Conservation (phyloP, 2,113 vertebrate species). For the Aegithalos caudatus region DNA sequence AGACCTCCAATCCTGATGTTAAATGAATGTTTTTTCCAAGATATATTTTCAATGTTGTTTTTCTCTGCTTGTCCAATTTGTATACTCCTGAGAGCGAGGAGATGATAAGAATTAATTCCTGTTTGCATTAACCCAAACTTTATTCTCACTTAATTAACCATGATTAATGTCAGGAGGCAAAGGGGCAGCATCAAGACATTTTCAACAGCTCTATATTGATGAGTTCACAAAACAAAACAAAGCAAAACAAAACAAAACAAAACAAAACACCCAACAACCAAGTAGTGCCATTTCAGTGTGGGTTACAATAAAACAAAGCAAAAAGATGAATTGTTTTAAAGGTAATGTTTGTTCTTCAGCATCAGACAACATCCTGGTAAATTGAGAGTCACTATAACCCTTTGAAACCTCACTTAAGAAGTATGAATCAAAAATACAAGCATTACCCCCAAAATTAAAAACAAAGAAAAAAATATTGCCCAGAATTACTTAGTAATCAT, state of each 20-base stretch:
- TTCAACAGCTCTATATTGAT: conserved; percentile 39
- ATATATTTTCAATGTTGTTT: not conserved
- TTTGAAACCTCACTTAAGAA: not conserved
- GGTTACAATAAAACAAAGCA: not conserved
- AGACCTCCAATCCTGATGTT: not conserved
- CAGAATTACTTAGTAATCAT: not conserved
- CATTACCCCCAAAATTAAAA: not conserved
- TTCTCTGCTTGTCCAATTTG: not conserved
- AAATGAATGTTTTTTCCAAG: not conserved
- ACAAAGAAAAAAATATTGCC: not conserved
- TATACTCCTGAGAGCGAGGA: not conserved
- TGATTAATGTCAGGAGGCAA: conserved; percentile 40
- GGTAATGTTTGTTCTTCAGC: not conserved
- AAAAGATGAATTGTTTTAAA: not conserved
- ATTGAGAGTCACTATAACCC: not conserved
- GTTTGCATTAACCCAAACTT: not conserved
- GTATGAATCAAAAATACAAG: not conserved
- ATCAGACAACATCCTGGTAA: not conserved
- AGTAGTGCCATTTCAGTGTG: not conserved
- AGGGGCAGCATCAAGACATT: conserved; percentile 16
- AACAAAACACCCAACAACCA: not conserved
- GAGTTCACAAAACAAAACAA: not conserved
- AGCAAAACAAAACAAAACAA: too few relatives aligned
- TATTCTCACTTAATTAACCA: conserved; percentile 38
- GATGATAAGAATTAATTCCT: conserved; percentile 42